Conservation (phyloP, 2,797 vertebrate genomes). For the Gephyroberyx darwinii region DNA sequence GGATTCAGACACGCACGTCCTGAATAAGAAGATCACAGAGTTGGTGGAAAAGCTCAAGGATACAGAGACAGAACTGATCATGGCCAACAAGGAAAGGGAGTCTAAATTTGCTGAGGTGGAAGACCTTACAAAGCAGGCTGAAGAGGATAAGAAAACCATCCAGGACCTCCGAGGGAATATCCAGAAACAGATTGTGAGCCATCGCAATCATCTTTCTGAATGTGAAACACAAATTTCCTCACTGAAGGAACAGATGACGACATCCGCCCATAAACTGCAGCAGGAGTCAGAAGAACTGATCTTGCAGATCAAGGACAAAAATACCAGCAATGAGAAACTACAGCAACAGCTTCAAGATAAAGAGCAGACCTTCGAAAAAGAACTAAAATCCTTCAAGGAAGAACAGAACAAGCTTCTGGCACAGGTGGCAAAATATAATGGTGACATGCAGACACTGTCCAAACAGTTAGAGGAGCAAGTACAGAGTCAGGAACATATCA, state of each 20-base stretch:
- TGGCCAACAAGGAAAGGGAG: conserved; percentile 74
- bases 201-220: conserved; percentile 80
- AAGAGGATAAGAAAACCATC: conserved; percentile 78
- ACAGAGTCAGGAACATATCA: conserved; percentile 67
- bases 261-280: conserved; percentile 75
- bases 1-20: conserved; percentile 81
- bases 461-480: conserved; percentile 73
- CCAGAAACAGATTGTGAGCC: conserved; percentile 74
- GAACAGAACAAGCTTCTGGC: conserved; percentile 82
- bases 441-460: conserved; percentile 77
- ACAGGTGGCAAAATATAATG: conserved; percentile 77
- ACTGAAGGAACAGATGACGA: conserved; percentile 83
- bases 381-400: conserved; percentile 85
- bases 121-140: conserved; percentile 78
- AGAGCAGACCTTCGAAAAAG: conserved; percentile 80
- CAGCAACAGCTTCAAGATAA: conserved; percentile 74
- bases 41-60: conserved; percentile 79
- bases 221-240: conserved; percentile 82
- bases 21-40: conserved; percentile 80
- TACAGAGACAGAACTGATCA: conserved; percentile 76
- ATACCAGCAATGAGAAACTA: conserved; percentile 70
- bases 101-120: conserved; percentile 79
- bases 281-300: conserved; percentile 76
- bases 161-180: conserved; percentile 82
- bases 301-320: conserved; percentile 77